Evolutionary conservation across 2,888 invertebrate species (phyloP).

Genomic region (Polia nebulosa): DNA sequence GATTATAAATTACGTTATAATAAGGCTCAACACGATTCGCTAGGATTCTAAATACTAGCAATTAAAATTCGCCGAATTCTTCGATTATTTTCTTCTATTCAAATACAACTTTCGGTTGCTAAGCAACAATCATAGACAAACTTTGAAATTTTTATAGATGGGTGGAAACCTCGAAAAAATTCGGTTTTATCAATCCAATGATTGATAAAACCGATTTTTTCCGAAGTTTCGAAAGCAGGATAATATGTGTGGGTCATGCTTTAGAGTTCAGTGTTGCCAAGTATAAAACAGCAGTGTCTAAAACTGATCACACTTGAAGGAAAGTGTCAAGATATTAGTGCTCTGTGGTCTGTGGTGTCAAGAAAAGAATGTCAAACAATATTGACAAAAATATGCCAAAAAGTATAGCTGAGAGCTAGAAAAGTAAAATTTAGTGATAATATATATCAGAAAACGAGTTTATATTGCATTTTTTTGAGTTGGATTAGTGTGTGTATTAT

Average conservation of each 20-base stretch:
- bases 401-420: neutral
- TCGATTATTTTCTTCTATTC: conserved; percentile 52
- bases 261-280: conserved; percentile 7
- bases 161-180: too few species aligned
- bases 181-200: too few species aligned
- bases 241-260: too few species aligned
- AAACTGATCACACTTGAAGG: conserved; percentile 5
- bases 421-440: neutral
- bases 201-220: too few species aligned
- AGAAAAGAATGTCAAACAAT: neutral
- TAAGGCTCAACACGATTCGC: conserved; percentile 1
- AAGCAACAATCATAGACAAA: conserved; percentile 65
- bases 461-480: neutral
- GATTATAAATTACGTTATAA: conserved; percentile 23
- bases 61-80: conserved; percentile 22
- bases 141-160: too few species aligned
- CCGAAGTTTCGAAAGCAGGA: too few species aligned
- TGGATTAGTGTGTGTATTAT: neutral
- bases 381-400: conserved; percentile 41
- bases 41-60: conserved; percentile 7
- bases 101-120: conserved; percentile 70
- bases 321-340: conserved; percentile 5
- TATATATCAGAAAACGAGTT: neutral
- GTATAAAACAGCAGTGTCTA: too few species aligned
- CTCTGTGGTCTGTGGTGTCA: too few species aligned